phyloP scores from a whole-genome alignment of 2,888 invertebrate species.

The Agrotis puta region DNA sequence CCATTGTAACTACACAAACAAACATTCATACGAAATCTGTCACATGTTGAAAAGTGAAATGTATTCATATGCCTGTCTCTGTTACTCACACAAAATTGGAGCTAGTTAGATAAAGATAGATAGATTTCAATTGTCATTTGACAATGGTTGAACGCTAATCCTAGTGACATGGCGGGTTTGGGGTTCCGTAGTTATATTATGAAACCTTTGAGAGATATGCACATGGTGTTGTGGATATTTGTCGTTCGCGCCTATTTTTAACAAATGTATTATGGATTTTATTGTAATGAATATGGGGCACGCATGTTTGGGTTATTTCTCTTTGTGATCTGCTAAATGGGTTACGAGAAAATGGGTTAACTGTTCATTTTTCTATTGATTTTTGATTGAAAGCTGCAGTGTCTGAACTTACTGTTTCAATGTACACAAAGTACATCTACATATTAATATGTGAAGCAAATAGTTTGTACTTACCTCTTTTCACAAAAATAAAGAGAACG shows the following conservation, averaged over 20 bases:
- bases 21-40: conserved; percentile 89
- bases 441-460: no score
- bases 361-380: neutral
- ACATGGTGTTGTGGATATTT: conserved; percentile 49
- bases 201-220: conserved; percentile 47
- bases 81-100: conserved; percentile 63
- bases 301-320: conserved; percentile 17
- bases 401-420: neutral
- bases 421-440: no score
- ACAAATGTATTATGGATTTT: conserved; percentile 54
- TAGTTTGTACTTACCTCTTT: no score
- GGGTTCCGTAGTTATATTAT: conserved; percentile 69
- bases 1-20: conserved; percentile 86
- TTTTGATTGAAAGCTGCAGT: neutral
- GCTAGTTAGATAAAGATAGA: conserved; percentile 79
- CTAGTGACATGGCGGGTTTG: conserved; percentile 86
- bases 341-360: conserved; percentile 21
- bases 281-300: conserved; percentile 59
- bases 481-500: no score
- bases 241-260: conserved; percentile 25
- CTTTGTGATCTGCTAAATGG: conserved; percentile 38
- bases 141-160: conserved; percentile 88
- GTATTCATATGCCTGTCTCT: conserved; percentile 82
- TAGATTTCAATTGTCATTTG: conserved; percentile 86
- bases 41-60: conserved; percentile 89